phyloP scores from a whole-genome alignment of 2,113 vertebrate genomes.

The Chaetura pelagica region DNA sequence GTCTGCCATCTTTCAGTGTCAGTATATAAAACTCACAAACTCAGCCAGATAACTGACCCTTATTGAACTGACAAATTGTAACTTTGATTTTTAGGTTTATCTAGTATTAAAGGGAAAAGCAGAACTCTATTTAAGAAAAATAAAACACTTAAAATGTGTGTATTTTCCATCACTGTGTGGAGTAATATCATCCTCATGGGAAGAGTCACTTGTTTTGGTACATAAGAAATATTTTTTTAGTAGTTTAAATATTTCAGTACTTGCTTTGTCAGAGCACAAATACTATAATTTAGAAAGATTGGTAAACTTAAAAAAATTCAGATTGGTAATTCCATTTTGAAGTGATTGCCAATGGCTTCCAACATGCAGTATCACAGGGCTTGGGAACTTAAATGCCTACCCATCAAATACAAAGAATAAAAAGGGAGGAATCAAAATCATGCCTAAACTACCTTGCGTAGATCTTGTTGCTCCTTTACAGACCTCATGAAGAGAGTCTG shows the following conservation, averaged over 20 bases:
- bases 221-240: background rate
- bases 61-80: background rate
- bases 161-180: background rate
- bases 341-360: background rate
- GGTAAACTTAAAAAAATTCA: background rate
- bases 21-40: background rate
- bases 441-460: background rate
- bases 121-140: background rate
- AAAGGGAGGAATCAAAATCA: background rate
- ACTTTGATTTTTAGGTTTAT: conserved; percentile 5
- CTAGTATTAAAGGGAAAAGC: background rate
- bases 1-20: background rate
- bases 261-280: background rate
- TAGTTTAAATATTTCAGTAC: background rate
- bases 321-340: background rate
- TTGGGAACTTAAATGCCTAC: background rate
- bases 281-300: background rate
- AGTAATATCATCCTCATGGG: background rate
- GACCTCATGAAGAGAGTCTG: background rate
- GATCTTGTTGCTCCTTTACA: background rate
- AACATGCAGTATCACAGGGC: background rate
- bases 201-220: background rate
- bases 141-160: background rate
- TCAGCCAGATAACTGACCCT: background rate
- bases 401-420: background rate